Evolutionary conservation across 2,113 vertebrate genomes (phyloP).

Genomic region (Delphinus delphis): DNA sequence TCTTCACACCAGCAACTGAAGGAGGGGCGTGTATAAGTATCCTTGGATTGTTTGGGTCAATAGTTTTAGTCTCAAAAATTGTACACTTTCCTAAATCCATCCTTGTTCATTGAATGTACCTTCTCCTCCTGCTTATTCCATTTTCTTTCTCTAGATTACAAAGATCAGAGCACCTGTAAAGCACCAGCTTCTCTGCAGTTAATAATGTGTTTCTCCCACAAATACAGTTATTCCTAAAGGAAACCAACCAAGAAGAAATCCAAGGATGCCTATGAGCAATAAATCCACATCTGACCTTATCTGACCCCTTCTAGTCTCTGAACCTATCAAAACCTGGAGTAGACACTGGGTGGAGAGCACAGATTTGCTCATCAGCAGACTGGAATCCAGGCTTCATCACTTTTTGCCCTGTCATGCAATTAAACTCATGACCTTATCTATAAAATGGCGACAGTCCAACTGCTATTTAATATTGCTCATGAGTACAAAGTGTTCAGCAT

Average conservation of each 20-base stretch:
- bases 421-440: neutral
- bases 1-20: neutral
- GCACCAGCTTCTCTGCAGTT: neutral
- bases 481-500: neutral
- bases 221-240: neutral
- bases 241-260: neutral
- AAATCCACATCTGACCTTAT: neutral
- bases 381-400: neutral
- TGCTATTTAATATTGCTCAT: neutral
- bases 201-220: neutral
- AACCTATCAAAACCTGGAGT: neutral
- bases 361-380: neutral
- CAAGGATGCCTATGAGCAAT: neutral
- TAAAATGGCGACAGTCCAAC: neutral
- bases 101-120: neutral
- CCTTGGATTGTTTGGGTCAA: neutral
- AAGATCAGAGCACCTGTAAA: neutral
- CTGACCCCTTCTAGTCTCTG: neutral
- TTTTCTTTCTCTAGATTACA: neutral
- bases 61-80: neutral
- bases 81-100: neutral
- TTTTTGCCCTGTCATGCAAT: neutral
- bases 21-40: neutral
- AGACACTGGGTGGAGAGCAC: neutral
- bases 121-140: neutral